Percentiles rank a stretch among this genome's conserved stretches.
These are phyloP conservation scores for Ctenopoma kingsleyae DNA, from an alignment of 2,797 vertebrate species.

Conservation along the genomic window DNA sequence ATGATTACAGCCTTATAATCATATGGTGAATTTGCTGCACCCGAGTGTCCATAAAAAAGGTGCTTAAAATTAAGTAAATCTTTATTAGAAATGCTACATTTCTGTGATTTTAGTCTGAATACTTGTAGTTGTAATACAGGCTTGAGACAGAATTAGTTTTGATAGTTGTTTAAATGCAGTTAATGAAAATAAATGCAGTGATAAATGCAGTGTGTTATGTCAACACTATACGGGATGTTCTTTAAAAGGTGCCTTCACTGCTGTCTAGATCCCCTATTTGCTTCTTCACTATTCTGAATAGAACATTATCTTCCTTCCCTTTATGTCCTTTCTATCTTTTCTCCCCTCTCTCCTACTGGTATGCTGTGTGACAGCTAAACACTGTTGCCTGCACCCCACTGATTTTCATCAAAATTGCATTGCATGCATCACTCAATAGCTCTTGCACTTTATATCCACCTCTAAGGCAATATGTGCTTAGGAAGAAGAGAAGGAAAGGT, in stretches of 20 bases:
- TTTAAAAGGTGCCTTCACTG: conserved; percentile 27
- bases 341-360: conserved; percentile 63
- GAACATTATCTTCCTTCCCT: conserved; percentile 52
- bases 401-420: conserved; percentile 74
- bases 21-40: not conserved
- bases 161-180: not conserved
- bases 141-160: not conserved
- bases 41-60: not conserved
- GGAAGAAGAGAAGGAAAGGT: conserved; percentile 34
- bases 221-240: conserved; percentile 16
- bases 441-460: conserved; percentile 55
- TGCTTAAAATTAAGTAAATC: not conserved
- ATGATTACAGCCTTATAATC: not conserved
- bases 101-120: too few relatives aligned
- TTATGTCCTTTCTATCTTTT: conserved; percentile 40
- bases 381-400: conserved; percentile 66
- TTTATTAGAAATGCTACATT: too few relatives aligned
- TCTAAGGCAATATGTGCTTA: conserved; percentile 48
- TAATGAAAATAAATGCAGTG: not conserved
- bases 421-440: conserved; percentile 63
- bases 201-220: not conserved
- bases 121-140: too few relatives aligned
- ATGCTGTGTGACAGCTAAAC: conserved; percentile 69
- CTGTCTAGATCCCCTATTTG: conserved; percentile 27
- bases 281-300: conserved; percentile 42